phyloP scores from a whole-genome alignment of 2,888 invertebrate genomes.

The Nesidiocoris tenuis region DNA sequence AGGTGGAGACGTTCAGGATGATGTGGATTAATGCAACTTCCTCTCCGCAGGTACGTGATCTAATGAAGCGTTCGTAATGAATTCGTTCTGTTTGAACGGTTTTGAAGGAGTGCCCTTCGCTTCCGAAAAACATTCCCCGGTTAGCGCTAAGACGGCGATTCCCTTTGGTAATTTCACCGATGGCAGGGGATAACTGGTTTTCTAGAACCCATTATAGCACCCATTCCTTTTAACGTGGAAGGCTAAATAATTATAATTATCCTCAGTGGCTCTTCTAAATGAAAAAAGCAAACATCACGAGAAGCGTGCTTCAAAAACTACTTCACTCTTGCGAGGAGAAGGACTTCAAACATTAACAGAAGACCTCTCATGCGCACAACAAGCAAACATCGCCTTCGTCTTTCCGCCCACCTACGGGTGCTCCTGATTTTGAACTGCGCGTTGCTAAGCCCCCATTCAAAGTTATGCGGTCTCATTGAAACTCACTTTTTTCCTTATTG shows the following conservation, averaged over 20 bases:
- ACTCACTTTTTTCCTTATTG: background rate
- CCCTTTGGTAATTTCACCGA: background rate
- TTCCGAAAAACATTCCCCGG: background rate
- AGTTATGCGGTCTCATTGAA: background rate
- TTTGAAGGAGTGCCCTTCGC: conserved; percentile 11
- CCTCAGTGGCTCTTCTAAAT: background rate
- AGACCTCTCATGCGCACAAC: background rate
- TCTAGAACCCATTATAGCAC: background rate
- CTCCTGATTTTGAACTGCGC: background rate
- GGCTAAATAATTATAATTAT: conserved; percentile 18
- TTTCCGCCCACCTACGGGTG: background rate
- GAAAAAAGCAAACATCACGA: background rate
- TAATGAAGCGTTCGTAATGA: background rate
- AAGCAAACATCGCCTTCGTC: background rate
- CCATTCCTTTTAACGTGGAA: background rate
- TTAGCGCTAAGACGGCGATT: background rate
- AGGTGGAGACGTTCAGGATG: too few species aligned
- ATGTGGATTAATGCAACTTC: background rate
- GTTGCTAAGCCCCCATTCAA: background rate
- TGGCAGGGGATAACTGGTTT: conserved; percentile 1
- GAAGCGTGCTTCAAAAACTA: background rate
- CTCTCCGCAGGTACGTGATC: background rate
- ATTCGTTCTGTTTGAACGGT: conserved; percentile 5
- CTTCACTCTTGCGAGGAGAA: background rate
- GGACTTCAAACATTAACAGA: background rate